These are phyloP conservation scores for Cinara cedri DNA, from an alignment of 2,888 invertebrate genomes.

Conservation along the genomic window DNA sequence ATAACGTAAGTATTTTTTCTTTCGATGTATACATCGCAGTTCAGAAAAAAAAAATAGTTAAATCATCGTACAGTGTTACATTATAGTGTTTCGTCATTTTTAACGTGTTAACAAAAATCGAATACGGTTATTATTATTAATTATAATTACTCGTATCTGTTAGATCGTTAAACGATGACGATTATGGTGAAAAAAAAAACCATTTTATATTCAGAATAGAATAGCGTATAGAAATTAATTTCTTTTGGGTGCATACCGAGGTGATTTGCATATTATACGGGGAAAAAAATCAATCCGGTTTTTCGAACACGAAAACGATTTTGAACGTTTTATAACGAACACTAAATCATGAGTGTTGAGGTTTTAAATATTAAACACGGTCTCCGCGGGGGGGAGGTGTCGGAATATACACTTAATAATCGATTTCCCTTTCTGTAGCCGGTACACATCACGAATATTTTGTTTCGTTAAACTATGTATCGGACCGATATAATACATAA, in stretches of 20 bases:
- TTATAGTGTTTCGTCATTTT: too few relatives aligned
- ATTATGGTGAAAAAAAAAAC: too few relatives aligned
- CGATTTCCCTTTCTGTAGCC: neutral
- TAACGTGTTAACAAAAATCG: too few relatives aligned
- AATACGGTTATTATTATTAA: neutral
- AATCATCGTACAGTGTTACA: too few relatives aligned
- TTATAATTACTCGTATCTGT: neutral
- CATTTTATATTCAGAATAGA: too few relatives aligned
- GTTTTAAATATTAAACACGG: neutral
- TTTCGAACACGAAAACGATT: neutral
- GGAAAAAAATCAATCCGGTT: neutral
- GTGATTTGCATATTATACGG: too few relatives aligned
- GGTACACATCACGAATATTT: neutral
- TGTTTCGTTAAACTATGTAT: too few relatives aligned
- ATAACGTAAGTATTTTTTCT: conserved; percentile 76
- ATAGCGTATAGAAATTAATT: neutral
- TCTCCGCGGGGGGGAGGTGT: neutral
- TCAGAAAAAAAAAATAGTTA: too few relatives aligned
- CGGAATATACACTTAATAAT: neutral
- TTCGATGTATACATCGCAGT: too few relatives aligned
- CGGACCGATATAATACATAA: neutral
- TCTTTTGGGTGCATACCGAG: neutral
- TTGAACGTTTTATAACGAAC: neutral
- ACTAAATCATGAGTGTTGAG: neutral
- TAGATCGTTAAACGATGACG: neutral